Evolutionary conservation across 2,797 vertebrate genomes (phyloP).

Genomic region (Amblyopsis hoosieri): DNA sequence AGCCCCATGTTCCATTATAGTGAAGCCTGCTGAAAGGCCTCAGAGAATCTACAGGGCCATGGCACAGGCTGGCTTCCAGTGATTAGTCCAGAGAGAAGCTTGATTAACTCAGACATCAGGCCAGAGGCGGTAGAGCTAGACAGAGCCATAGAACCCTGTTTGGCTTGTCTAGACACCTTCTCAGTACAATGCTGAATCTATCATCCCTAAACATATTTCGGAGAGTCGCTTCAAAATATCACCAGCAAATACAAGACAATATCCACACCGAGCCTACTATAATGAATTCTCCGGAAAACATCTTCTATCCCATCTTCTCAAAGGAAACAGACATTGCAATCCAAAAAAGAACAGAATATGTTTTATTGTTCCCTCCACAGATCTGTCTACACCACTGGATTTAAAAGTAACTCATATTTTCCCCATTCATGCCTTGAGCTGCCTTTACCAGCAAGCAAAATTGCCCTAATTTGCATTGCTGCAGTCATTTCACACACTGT

Average conservation of each 20-base stretch:
- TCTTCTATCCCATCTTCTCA: neutral
- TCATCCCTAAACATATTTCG: neutral
- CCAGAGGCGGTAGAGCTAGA: slow-evolving; percentile 7
- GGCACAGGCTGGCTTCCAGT: slow-evolving; percentile 7
- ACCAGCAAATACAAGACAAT: neutral
- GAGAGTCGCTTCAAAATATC: neutral
- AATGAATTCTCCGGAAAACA: slow-evolving; percentile 6
- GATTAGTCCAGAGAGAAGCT: slow-evolving; percentile 12
- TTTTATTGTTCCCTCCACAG: too few species aligned
- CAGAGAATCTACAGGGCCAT: slow-evolving; percentile 14
- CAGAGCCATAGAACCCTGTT: slow-evolving; percentile 7
- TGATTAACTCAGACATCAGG: slow-evolving; percentile 17
- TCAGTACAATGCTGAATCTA: slow-evolving; percentile 17
- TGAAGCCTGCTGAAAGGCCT: neutral
- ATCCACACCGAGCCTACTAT: too few species aligned
- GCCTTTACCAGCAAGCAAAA: slow-evolving; percentile 20
- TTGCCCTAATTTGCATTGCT: slow-evolving; percentile 30
- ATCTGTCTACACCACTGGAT: slow-evolving; percentile 8
- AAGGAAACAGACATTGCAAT: slow-evolving; percentile 2
- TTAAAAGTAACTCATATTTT: slow-evolving; percentile 9
- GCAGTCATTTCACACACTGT: slow-evolving; percentile 19
- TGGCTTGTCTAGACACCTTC: slow-evolving; percentile 16
- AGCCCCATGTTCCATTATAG: slow-evolving; percentile 1
- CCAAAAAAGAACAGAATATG: slow-evolving; percentile 6
- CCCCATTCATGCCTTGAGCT: slow-evolving; percentile 4